Evolutionary conservation across 2,888 invertebrate species (phyloP).

Genomic region (Melanostoma scalare): DNA sequence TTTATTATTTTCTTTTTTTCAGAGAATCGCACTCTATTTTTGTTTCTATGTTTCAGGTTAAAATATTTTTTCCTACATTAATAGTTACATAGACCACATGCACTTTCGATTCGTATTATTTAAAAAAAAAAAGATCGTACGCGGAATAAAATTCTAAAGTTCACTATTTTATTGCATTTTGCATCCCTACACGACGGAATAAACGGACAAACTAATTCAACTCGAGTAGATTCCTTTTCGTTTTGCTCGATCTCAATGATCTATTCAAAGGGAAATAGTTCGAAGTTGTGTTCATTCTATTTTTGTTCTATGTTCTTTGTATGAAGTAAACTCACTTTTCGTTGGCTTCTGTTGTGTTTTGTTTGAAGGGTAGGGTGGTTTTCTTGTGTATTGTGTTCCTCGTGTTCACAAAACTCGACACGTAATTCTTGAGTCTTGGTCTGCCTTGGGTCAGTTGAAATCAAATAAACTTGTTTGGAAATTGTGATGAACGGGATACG

Average conservation of each 20-base stretch:
- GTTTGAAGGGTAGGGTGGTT: conserved; percentile 39
- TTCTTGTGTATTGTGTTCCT: not conserved
- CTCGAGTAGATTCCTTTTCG: conserved; percentile 35
- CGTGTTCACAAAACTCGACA: not conserved
- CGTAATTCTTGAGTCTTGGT: no score
- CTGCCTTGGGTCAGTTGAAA: not conserved
- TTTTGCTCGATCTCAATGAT: conserved; percentile 40
- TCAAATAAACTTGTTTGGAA: no score
- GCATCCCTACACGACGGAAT: conserved; percentile 44
- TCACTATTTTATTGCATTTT: not conserved
- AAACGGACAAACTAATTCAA: conserved; percentile 51
- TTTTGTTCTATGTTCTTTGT: conserved; percentile 49
- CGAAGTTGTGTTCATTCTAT: conserved; percentile 32
- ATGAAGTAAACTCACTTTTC: not conserved
- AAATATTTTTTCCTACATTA: conserved; percentile 1
- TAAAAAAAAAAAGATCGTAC: conserved; percentile 22
- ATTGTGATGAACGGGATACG: no score
- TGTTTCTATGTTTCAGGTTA: not conserved
- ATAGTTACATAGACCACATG: not conserved
- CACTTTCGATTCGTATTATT: not conserved
- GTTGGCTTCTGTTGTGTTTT: conserved; percentile 52
- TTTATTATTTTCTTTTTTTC: conserved; percentile 12
- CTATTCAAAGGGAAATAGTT: conserved; percentile 32
- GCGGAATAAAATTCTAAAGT: conserved; percentile 6
- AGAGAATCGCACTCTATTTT: not conserved